Base-by-base conservation (phyloP, 2,113 vertebrate genomes). In the Toxotes chatareus region DNA sequence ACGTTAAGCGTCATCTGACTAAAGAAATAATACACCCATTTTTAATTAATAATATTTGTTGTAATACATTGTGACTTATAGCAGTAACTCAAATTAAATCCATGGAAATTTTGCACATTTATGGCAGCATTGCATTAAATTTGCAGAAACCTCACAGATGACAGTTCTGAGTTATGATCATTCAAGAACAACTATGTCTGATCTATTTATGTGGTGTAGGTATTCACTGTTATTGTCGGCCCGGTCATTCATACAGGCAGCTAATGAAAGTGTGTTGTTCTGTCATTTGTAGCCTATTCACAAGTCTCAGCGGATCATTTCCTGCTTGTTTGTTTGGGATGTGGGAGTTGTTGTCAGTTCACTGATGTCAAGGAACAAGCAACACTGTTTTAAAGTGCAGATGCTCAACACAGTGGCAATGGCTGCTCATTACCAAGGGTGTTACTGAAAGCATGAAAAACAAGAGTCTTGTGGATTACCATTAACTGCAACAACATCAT, bases 311-410 rank as follows among this genome's bases (percentile, higher is more conserved):
- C 69, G 47, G 69, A 87, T 88, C 76, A 72, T 72, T 55, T 66
- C 73, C 51, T 49, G 63, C 63, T 77, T 53, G 63, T 67, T 85
- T 83, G 70, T 73, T 49, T 47, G 55, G 60, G 67, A 81, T 63
- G 71, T 73, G 69, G 70, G 61, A 83, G 57, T 60, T 57, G 68
- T 47, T 77, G n/a, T 85, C 21, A 23, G 59, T 84, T 84, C 62
- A 78, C 32, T 77, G 71, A 82, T 86, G 82, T 89, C 74, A 32
- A 57, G 79, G 62, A 69, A 81, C 60, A 42, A 53, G 69, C 73
- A 60, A 70, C 73, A 34, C 66, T n/a, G 60, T 76, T 70, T 32
- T 73, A 57, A 67, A 83, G 61, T 78, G 71, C 76, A 77, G 72
- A 80, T 69, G 73, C 67, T 80, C 46, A 68, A 73, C 68, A 32